Base-by-base conservation (phyloP, 2,113 vertebrate genomes). In the Hucho hucho region DNA sequence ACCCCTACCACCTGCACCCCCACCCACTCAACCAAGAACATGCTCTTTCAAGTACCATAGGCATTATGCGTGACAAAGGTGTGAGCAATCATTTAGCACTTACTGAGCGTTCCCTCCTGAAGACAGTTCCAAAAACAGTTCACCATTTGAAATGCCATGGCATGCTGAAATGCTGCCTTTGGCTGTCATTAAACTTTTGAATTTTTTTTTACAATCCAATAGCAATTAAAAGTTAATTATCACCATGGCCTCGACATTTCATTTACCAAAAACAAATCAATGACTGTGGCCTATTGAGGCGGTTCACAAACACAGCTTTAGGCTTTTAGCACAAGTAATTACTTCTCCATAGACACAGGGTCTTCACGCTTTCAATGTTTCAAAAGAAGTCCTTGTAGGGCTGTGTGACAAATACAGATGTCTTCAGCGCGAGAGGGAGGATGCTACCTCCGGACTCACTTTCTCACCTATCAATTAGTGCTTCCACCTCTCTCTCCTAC, bases 181-280 rank as follows among this genome's bases (percentile, higher is more conserved):
- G 72, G 43, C 72, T 28, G 18, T 37, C 72, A 47, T 26, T 49
- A 5, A 73, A 73, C 66, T 37, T 70, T 56, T 3, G 16, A 49
- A 65, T 43, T 24, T 63, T 32, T 4, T 4, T 9, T 7, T 22
- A 65, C 13, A 66, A 79, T 65, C 29, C 26, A 81, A 66, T 74
- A 69, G 63, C 79, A 70, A 73, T 70, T 81, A 74, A 70, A 69
- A 43, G 29, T 77, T 68, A 84, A 81, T 84, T 78, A 80, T 37
- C 58, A 69, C 69, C 28, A 73, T 64, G 73, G 22, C 20, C 29
- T 56, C 28, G 49, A 64, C 46, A 70, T 69, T 59, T 53, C 25
- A 71, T 79, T 75, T 56, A 70, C 24, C 29, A 37, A 47, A 70
- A 18, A 61, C 46, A 61, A 28, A 74, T 74, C 66, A 53, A 74